Base-by-base conservation (phyloP, 2,888 invertebrate genomes). In the Oxyteleia sp. region DNA sequence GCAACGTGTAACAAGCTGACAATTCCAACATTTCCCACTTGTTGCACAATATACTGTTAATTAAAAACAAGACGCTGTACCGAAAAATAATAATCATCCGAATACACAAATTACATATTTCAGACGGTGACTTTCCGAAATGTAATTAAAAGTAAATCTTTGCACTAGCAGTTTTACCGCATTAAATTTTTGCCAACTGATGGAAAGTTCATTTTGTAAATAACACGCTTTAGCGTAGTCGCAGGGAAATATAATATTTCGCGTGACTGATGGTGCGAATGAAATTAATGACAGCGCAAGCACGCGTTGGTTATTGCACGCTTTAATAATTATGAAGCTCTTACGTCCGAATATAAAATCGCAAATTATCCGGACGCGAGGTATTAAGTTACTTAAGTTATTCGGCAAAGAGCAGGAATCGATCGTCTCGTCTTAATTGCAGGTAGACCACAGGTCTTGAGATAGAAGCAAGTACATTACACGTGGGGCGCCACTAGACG, bases 391-490 rank as follows among this genome's bases (percentile, higher is more conserved):
- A 68, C 63, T 68, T 69, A 49, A 68, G 53, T 63, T 16, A 75
- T 81, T 75, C 35, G 55, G 61, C 68, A 41, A 68, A 74, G 68
- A 81, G 74, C 55, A 13, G 15, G 49, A 81, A 81, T 81, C 74
- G 74, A 81, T 75, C 66, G 80, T 51, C 63, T 61, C 53, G 61
- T 75, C 81, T 74, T 81, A 81, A 81, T 81, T 74, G 74, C 53
- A 75, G 74, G 81, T 81, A 81, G 16, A 81, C 81, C 81, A 45
- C 81, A 75, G 55, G 74, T 74, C 69, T 75, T 63, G 41, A 74
- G 68, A 72, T 66, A 51, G 43, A 69, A 32, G 51, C 10, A 29
- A 75, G 63, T 68, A 29, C 75, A 64, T 75, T 75, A 61, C 61
- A 66, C 55, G 63, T 29, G 41, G 69, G 41, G 69, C 61, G 81